Evolutionary conservation across 2,113 vertebrate species (phyloP), one percentile per base, ranked within the genome.

Genomic region (Sebastes schlegelii): DNA sequence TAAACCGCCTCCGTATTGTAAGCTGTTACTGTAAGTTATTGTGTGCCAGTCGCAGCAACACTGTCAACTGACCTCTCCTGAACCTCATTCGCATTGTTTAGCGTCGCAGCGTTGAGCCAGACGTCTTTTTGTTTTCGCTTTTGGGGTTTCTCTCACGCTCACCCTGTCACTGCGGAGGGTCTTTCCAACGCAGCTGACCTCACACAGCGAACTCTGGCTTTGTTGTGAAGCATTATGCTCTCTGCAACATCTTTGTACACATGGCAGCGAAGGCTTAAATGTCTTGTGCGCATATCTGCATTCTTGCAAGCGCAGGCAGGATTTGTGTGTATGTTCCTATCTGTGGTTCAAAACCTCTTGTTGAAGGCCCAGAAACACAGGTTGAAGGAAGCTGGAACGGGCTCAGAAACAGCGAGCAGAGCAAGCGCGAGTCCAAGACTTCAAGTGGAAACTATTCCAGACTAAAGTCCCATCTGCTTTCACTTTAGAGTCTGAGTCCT

Each of bases 381-480:
- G 89, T 88, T 88, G 77, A 67, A 80, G 88, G 86, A 81, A 77
- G 86, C 82, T 91, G 92, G 90, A 94, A 69, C 8, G 55, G 26
- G 77, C 88, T 93, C 89, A 92, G 85, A 82, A 90, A 79, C 82
- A 73, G 81, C 65, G 75, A 87, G 89, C 84, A 88, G 87, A 82
- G 82, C 86, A 85, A 94, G 91, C 87, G 86, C 79, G 34, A 89
- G 83, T 87, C 80, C 84, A 92, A 94, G 88, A 92, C 92, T 94
- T 96, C 93, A 92, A 95, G 93, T 94, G 95, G 95, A 96, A 96
- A 95, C 82, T 94, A 94, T 94, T 95, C 92, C 89, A 89, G 91
- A 79, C 88, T 87, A 12, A 73, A 88, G 83, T 79, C 78, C 93
- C 95, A 95, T 95, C 95, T 96, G 95, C 93, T 95, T 95, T 94